Conservation (phyloP, 1,140 invertebrate genomes). For the Argopecten irradians region DNA sequence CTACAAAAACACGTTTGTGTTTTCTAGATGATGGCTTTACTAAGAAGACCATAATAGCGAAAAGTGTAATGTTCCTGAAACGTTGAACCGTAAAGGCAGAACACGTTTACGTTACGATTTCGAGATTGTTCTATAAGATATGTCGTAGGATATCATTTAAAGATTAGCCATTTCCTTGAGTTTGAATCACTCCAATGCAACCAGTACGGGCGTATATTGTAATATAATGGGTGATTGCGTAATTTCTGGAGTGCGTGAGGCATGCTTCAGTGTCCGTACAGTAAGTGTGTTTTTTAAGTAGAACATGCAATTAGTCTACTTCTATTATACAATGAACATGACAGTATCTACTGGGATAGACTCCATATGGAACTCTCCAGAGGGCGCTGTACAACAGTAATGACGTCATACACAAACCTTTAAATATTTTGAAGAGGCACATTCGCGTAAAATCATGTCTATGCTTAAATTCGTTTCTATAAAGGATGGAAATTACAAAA, state of each 20-base stretch:
- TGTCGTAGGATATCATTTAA: too few species aligned
- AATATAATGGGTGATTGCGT: not conserved
- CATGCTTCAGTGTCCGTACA: not conserved
- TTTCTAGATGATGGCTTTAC: too few species aligned
- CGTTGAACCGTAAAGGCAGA: too few species aligned
- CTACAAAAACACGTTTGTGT: too few species aligned
- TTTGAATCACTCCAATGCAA: not conserved
- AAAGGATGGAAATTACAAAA: not conserved
- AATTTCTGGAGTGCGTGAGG: not conserved
- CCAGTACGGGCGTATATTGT: not conserved
- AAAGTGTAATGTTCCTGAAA: too few species aligned
- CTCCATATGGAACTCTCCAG: not conserved
- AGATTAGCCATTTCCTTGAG: too few species aligned
- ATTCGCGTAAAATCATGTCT: not conserved
- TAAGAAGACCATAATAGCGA: too few species aligned
- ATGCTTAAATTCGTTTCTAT: not conserved
- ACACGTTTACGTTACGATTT: too few species aligned
- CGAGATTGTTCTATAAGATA: too few species aligned
- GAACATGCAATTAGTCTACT: not conserved
- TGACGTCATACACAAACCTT: not conserved
- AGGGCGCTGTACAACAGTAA: not conserved
- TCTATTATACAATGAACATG: not conserved
- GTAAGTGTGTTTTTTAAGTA: not conserved
- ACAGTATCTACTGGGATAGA: not conserved
- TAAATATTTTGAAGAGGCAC: not conserved